Base-by-base conservation (phyloP, 2,888 invertebrate species). In the Frankliniella intonsa region DNA sequence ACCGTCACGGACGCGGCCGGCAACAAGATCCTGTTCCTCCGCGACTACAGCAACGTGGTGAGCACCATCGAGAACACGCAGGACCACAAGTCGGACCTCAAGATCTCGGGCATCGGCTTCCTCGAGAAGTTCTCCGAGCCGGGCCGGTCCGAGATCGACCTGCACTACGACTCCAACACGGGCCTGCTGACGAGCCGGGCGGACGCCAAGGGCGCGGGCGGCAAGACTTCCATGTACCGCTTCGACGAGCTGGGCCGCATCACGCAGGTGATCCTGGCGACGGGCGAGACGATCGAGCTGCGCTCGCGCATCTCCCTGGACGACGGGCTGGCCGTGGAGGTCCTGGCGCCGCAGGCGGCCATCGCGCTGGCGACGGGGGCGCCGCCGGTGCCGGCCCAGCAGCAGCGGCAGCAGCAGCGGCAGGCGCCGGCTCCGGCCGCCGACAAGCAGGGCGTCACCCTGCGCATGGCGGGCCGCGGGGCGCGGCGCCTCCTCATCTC, bases 1-100 rank as follows among this genome's bases (percentile, higher is more conserved):
- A 96, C 96, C 0, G 97, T 99, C 3, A 97, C 96, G 2, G 98
- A 98, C 88, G 95, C 96, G 83, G 96, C 97, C 7, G 97, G 97
- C 84, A 94, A 97, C 87, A 95, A 96, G 89, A 94, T 99, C 85
- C 94, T 96, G 86, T 94, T 98, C 87, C 89, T 96, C 81, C 91
- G 98, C 84, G 97, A 98, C 88, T 97, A 97, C 87, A 95, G 95
- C 87, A 95, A 95, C 86, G 94, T 95, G 83, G 98, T 95, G 12
- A 97, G 95, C 87, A 96, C 97, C 7, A 97, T 97, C 86, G 97
- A 97, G 89, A 97, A 97, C 86, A 96, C 96, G 14, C 96, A 96
- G 88, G 96, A 97, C 87, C 96, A 96, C 87, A 97, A 97, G 88
- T 94, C 95, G 12, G 95, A 96, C 87, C 90, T 98, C 83, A 94